These are phyloP conservation scores for Araneus ventricosus DNA, from an alignment of 1,140 invertebrate genomes.

Conservation along the genomic window DNA sequence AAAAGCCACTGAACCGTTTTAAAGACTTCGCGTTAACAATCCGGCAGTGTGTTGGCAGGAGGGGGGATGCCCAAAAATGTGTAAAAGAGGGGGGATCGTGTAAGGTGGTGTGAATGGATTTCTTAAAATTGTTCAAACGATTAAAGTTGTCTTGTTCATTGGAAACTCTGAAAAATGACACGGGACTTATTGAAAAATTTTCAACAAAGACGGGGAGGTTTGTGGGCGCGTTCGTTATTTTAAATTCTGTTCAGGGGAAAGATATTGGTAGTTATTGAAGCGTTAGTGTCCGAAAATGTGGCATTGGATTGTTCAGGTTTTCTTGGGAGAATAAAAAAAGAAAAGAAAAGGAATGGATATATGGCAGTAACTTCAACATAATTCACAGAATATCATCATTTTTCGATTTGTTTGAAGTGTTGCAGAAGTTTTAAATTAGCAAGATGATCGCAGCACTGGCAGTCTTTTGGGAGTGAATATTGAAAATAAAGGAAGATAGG, in stretches of 20 bases:
- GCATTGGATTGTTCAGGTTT: no score
- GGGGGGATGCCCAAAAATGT: background rate
- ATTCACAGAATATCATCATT: no score
- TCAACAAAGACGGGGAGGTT: constrained; percentile 25
- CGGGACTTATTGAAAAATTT: constrained; percentile 41
- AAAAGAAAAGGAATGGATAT: no score
- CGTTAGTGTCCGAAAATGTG: no score
- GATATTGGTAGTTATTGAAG: background rate
- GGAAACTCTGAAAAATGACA: constrained; percentile 19
- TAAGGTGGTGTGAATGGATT: constrained; percentile 40
- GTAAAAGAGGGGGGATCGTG: background rate
- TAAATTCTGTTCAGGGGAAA: background rate
- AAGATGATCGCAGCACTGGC: no score
- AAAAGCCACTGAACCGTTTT: constrained; percentile 62
- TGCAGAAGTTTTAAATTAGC: no score
- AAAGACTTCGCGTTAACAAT: constrained; percentile 50
- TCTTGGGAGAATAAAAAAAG: no score
- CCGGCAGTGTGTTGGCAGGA: constrained; percentile 10
- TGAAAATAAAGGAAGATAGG: no score
- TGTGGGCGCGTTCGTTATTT: constrained; percentile 6
- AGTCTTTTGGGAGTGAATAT: no score
- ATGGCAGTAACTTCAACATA: no score
- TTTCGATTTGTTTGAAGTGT: no score
- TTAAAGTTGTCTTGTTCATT: constrained; percentile 62
- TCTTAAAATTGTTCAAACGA: constrained; percentile 59